Conservation (phyloP, 2,888 invertebrate genomes). For the Melinopterus prodromus region DNA sequence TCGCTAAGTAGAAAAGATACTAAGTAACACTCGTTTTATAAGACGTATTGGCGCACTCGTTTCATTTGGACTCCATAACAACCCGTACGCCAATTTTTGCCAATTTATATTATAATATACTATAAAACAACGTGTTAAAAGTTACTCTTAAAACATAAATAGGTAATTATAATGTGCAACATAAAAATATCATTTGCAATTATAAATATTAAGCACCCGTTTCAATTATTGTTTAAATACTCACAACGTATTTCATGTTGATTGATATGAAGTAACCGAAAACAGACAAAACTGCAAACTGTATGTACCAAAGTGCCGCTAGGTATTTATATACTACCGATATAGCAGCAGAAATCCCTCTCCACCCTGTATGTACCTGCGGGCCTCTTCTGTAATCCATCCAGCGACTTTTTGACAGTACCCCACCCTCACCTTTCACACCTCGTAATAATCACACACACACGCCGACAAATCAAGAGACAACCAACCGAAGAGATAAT, state of each 20-base stretch:
- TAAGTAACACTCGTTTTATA: too few relatives aligned
- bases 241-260: slow-evolving; percentile 35
- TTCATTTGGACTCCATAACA: too few relatives aligned
- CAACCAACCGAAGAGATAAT: neutral
- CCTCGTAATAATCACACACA: neutral
- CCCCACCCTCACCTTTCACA: neutral
- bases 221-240: slow-evolving; percentile 15
- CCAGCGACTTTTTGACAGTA: neutral
- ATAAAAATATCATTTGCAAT: too few relatives aligned
- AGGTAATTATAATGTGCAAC: too few relatives aligned
- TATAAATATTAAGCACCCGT: too few relatives aligned
- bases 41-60: too few relatives aligned
- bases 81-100: too few relatives aligned
- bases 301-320: slow-evolving; percentile 12
- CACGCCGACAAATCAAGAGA: neutral
- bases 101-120: too few relatives aligned
- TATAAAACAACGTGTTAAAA: too few relatives aligned
- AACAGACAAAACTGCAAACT: slow-evolving; percentile 29
- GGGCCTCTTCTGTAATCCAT: neutral
- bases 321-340: slow-evolving; percentile 14
- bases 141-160: too few relatives aligned
- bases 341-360: neutral
- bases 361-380: neutral
- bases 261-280: neutral
- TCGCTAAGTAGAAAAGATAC: too few relatives aligned